Base-by-base conservation (phyloP, 2,888 invertebrate species). In the Leptopterna dolabrata region DNA sequence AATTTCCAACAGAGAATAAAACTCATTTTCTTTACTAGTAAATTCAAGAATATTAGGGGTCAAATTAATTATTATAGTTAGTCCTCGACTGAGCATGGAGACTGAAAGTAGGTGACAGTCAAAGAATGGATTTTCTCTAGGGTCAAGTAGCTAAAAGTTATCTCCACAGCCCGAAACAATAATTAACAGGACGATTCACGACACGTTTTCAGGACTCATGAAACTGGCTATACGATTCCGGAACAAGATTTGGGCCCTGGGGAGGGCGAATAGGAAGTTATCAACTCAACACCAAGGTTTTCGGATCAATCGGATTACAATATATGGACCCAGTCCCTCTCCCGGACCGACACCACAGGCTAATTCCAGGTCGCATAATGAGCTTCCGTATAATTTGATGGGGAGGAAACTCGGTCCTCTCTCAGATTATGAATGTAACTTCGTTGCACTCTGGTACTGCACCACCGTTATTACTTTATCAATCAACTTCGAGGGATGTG, bases 371-470 rank as follows among this genome's bases (percentile, higher is more conserved):
- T n/a, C 41, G 7, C 36, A 36, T 41, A 73, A 73, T 73, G 73
- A 73, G 73, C 73, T 73, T 41, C 73, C 19, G 73, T 36, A 73
- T 73, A 73, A 73, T 73, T 73, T 19, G n/a, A n/a, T n/a, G 41
- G 41, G 14, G 16, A 14, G 7, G 73, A 16, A 30, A 7, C 36
- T 29, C 73, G 73, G n/a, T 36, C 73, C 36, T n/a, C 41, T 73
- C 41, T 36, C 73, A 73, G 73, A 73, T 73, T 73, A 36, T 73
- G 16, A 73, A 41, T 30, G 29, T 73, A 73, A 73, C 73, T 41
- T 73, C 73, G 73, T 73, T 73, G 73, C 41, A 30, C 19, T 27
- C 63, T 6, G 24, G 63, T 63, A 63, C 24, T 63, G 63, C 63
- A 63, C 24, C 63, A 63, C 24, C 7, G 9, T 24, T 63, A 63